A percentile compares a stretch with the other conserved stretches of the same genome.
phyloP scores from a whole-genome alignment of 1,140 invertebrate species.

The Spodoptera frugiperda region DNA sequence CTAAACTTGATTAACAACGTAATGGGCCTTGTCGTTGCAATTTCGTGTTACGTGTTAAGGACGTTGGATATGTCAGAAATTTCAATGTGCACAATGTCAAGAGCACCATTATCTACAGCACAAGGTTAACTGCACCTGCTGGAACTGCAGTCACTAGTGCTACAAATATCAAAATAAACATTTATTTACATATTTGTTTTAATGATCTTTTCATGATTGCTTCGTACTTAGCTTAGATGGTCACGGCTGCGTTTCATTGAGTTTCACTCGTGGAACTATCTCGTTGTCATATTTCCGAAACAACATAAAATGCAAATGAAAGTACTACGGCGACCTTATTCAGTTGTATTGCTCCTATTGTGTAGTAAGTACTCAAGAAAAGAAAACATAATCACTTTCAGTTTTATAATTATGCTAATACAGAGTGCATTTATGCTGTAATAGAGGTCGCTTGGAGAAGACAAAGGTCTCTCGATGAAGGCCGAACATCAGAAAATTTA shows the following conservation, averaged over 20 bases:
- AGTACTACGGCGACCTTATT: slow-evolving; percentile 38
- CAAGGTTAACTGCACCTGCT: slow-evolving; percentile 8
- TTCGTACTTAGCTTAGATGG: slow-evolving; percentile 5
- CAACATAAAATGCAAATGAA: slow-evolving; percentile 21
- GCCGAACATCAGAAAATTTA: slow-evolving; percentile 10
- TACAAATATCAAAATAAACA: neutral
- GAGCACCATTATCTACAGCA: slow-evolving; percentile 15
- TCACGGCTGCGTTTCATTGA: slow-evolving; percentile 15
- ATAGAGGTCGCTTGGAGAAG: slow-evolving; percentile 29
- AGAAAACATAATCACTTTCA: slow-evolving; percentile 42
- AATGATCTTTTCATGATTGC: neutral
- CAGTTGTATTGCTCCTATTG: slow-evolving; percentile 18
- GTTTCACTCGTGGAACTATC: slow-evolving; percentile 32
- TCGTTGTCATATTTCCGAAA: slow-evolving; percentile 18
- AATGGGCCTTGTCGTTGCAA: slow-evolving; percentile 1
- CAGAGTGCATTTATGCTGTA: slow-evolving; percentile 8
- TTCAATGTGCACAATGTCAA: neutral
- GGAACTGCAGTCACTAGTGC: neutral
- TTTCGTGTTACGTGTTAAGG: slow-evolving; percentile 26
- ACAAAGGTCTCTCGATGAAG: slow-evolving; percentile 28
- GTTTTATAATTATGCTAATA: slow-evolving; percentile 46
- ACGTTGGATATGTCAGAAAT: neutral
- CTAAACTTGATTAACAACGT: neutral
- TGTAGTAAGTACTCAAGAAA: slow-evolving; percentile 22
- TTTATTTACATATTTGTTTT: neutral